Evolutionary conservation across 2,888 invertebrate species (phyloP).

Genomic region (Drosophila macrospina): DNA sequence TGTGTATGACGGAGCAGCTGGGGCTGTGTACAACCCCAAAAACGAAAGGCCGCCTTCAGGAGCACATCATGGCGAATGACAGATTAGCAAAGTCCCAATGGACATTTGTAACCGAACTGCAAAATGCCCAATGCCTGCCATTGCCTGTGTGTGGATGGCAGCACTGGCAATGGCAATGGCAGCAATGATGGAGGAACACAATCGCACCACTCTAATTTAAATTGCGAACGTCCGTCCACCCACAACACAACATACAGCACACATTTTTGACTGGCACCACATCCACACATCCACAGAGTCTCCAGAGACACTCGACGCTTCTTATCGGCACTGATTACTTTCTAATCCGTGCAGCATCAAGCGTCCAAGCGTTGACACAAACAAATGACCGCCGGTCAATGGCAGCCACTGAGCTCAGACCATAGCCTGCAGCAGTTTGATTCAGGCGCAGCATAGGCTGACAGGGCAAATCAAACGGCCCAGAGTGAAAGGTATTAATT

Average conservation of each 20-base stretch:
- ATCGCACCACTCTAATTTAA: slow-evolving; percentile 67
- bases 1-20: slow-evolving; percentile 42
- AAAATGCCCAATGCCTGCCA: slow-evolving; percentile 63
- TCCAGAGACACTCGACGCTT: slow-evolving; percentile 65
- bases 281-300: slow-evolving; percentile 24
- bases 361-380: slow-evolving; percentile 75
- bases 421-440: slow-evolving; percentile 12
- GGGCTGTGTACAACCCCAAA: slow-evolving; percentile 40
- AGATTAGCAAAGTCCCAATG: slow-evolving; percentile 82
- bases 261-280: slow-evolving; percentile 61
- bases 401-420: slow-evolving; percentile 33
- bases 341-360: slow-evolving; percentile 79
- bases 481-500: slow-evolving; percentile 81
- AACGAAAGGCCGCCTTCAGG: slow-evolving; percentile 76
- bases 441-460: slow-evolving; percentile 45
- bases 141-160: slow-evolving; percentile 26
- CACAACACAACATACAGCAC: too few species aligned
- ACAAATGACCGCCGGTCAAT: slow-evolving; percentile 76
- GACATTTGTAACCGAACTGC: slow-evolving; percentile 81
- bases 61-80: slow-evolving; percentile 82
- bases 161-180: slow-evolving; percentile 13
- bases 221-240: slow-evolving; percentile 51
- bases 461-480: slow-evolving; percentile 70
- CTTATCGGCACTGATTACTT: slow-evolving; percentile 81
- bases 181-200: slow-evolving; percentile 28